Conservation (phyloP, 1,140 invertebrate genomes). For the Drosophila leontia region DNA sequence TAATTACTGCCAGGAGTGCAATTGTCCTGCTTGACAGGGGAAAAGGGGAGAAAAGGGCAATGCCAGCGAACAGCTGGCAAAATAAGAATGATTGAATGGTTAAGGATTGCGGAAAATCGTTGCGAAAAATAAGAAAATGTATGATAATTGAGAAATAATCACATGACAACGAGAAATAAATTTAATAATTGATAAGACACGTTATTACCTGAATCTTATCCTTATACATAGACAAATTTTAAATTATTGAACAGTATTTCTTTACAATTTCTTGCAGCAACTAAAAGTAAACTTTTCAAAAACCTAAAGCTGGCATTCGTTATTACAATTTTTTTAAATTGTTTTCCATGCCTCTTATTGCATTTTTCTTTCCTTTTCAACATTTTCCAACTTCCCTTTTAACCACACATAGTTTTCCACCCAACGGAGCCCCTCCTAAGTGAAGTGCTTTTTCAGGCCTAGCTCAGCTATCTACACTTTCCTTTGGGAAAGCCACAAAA, state of each 20-base stretch:
- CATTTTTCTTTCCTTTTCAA: background rate
- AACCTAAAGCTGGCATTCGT: background rate
- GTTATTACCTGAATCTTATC: background rate
- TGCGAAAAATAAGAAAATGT: background rate
- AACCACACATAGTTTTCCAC: constrained; percentile 7
- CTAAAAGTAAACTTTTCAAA: background rate
- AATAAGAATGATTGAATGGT: constrained; percentile 24
- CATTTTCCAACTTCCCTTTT: background rate
- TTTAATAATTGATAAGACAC: background rate
- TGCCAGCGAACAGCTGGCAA: constrained; percentile 21
- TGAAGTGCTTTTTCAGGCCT: constrained; percentile 3
- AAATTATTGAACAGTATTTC: background rate
- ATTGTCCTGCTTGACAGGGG: constrained; percentile 7
- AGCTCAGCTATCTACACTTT: constrained; percentile 4
- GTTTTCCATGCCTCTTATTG: background rate
- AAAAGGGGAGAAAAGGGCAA: background rate
- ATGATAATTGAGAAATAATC: background rate
- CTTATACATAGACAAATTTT: background rate
- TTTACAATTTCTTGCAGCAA: background rate
- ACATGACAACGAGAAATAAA: background rate
- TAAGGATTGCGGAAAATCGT: background rate
- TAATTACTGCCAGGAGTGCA: constrained; percentile 40
- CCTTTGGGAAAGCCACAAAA: constrained; percentile 3
- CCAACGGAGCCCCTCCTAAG: background rate
- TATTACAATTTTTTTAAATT: background rate